These are phyloP conservation scores for Rhaphigaster nebulosa DNA, from an alignment of 2,888 invertebrate species.

Conservation along the genomic window DNA sequence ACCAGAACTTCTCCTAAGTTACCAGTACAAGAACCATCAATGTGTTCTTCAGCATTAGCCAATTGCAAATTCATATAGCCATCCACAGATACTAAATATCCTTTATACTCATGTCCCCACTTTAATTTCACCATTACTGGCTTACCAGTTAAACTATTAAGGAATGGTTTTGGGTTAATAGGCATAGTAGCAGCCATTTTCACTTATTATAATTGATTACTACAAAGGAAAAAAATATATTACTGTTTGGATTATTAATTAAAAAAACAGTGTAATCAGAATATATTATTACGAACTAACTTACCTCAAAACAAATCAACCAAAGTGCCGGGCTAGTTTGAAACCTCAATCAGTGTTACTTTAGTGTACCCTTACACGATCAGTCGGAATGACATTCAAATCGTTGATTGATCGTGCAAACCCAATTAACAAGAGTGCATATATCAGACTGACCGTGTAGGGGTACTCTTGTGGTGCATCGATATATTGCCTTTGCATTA, in stretches of 20 bases:
- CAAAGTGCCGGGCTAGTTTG: neutral
- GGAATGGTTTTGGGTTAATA: constrained; percentile 98
- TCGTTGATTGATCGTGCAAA: too few species aligned
- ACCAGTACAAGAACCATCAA: constrained; percentile 92
- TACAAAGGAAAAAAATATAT: neutral
- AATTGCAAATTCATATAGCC: constrained; percentile 99
- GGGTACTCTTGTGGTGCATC: too few species aligned
- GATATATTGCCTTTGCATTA: too few species aligned
- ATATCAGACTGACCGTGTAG: too few species aligned
- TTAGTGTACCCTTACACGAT: too few species aligned
- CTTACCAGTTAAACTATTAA: constrained; percentile 98
- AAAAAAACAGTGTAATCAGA: too few species aligned
- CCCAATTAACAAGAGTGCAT: too few species aligned
- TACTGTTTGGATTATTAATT: neutral
- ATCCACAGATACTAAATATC: constrained; percentile 96
- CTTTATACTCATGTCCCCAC: constrained; percentile 99
- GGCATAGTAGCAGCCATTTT: constrained; percentile 84
- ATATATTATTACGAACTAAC: too few species aligned
- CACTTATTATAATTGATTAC: neutral
- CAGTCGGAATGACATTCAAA: too few species aligned
- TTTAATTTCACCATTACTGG: constrained; percentile 97
- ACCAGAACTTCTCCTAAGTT: constrained; percentile 97
- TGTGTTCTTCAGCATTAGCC: constrained; percentile 97
- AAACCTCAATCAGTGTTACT: neutral
- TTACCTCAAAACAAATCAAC: neutral